Evolutionary conservation across 2,797 vertebrate species (phyloP), one percentile per base, ranked within the genome.

Genomic region (Chaenodraco wilsoni): DNA sequence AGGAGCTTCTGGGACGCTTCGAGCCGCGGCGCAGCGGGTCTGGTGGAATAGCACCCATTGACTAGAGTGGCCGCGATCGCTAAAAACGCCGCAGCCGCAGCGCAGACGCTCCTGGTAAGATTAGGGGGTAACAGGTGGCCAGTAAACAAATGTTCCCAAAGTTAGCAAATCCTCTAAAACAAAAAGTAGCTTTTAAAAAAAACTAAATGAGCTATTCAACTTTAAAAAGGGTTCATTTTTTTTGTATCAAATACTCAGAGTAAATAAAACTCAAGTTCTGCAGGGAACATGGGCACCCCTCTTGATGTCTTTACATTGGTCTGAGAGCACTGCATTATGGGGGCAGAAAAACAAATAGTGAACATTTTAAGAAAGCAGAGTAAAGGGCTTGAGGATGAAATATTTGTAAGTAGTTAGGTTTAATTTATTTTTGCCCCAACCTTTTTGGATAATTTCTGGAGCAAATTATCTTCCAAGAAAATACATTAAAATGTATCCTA

Each of bases 81-180:
- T 19, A 19, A 19, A 19, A 1, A 19, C 19, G 19, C 19, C 19
- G 19, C n/a, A n/a, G n/a, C n/a, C 21, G 21, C 21, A 21, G 21
- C 21, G 21, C 21, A 21, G 21, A 21, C 21, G 21, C 21, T 21
- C 21, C 21, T 21, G 21, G 21, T 21, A 2, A 2, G 21, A 21
- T 21, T 21, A 21, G 21, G 21, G 21, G 2, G 21, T 21, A 21
- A 31, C 27, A 69, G 49, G 15, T 40, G 44, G 7, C 15, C 51
- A 62, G 48, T 31, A 56, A 75, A 60, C 41, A 37, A 61, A 59
- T 31, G 49, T 67, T 51, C 67, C 16, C 33, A 33, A 69, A 70
- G 43, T 58, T 10, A 70, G 21, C 1, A 15, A 50, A 70, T 14
- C 51, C n/a, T 3, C 2, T 9, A 11, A 2, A 44, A 46, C 56